A percentile compares a stretch with the other conserved stretches of the same genome.
Conservation (phyloP, 2,113 vertebrate species). For the Phylloscopus trochilus region DNA sequence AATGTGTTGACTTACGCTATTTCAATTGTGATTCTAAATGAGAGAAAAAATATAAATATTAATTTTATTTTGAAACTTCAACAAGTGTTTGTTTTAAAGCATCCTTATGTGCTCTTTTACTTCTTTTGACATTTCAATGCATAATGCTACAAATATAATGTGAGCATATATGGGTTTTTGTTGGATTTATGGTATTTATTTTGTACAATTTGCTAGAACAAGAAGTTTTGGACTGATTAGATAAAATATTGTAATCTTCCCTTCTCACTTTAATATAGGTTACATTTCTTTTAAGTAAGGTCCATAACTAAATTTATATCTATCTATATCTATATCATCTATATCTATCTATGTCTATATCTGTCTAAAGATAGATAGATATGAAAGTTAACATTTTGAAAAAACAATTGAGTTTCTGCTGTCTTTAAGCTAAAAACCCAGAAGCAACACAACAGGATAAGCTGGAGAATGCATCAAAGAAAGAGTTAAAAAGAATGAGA, state of each 20-base stretch:
- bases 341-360: background rate
- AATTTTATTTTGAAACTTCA: background rate
- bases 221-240: background rate
- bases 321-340: background rate
- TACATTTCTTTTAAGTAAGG: background rate
- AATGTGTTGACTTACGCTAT: fast-evolving
- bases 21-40: background rate
- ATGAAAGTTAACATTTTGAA: background rate
- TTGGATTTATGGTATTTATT: background rate
- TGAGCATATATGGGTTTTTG: fast-evolving
- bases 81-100: background rate
- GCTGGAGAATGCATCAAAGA: background rate
- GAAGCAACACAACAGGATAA: background rate
- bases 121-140: background rate
- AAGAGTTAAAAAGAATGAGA: background rate
- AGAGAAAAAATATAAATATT: background rate
- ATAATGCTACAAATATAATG: background rate
- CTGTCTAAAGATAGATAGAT: background rate
- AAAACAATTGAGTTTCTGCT: background rate
- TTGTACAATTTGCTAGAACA: background rate
- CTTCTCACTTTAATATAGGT: background rate
- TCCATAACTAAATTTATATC: background rate
- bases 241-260: background rate
- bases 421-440: background rate
- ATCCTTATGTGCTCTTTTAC: background rate